Evolutionary conservation across 2,113 vertebrate genomes (phyloP).

Genomic region (Herpetotheres cachinnans): DNA sequence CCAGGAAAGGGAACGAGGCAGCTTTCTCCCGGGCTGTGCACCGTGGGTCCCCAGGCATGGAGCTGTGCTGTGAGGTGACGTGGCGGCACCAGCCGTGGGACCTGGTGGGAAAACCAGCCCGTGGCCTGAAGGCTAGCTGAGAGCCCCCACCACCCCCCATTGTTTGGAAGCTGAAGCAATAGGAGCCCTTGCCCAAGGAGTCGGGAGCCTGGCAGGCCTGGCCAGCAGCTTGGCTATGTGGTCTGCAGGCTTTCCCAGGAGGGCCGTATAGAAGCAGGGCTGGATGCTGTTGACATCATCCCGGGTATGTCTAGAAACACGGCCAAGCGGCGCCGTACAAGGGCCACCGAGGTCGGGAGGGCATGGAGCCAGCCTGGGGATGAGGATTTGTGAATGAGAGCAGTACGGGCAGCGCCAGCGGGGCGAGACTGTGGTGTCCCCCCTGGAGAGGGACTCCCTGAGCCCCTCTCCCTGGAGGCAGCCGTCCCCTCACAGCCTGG

Average conservation of each 20-base stretch:
- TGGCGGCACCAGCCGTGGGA: neutral
- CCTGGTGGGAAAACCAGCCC: neutral
- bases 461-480: neutral
- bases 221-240: neutral
- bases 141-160: neutral
- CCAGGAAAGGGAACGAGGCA: neutral
- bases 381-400: neutral
- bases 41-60: rapidly evolving
- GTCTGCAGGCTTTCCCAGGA: constrained; percentile 4
- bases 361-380: neutral
- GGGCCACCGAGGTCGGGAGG: neutral
- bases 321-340: neutral
- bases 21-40: neutral
- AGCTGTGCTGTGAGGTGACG: neutral
- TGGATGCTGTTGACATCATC: neutral
- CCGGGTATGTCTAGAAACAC: neutral
- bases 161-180: constrained; percentile 40
- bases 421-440: rapidly evolving
- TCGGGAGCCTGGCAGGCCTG: neutral
- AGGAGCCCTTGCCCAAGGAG: neutral
- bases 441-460: neutral
- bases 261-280: constrained; percentile 18
- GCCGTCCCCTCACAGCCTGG: rapidly evolving
- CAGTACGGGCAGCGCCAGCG: rapidly evolving
- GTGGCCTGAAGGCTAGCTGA: neutral